phyloP scores from a whole-genome alignment of 30 jellyfish, hydroid and myxozoan species.

The Catostylus mosaicus region DNA sequence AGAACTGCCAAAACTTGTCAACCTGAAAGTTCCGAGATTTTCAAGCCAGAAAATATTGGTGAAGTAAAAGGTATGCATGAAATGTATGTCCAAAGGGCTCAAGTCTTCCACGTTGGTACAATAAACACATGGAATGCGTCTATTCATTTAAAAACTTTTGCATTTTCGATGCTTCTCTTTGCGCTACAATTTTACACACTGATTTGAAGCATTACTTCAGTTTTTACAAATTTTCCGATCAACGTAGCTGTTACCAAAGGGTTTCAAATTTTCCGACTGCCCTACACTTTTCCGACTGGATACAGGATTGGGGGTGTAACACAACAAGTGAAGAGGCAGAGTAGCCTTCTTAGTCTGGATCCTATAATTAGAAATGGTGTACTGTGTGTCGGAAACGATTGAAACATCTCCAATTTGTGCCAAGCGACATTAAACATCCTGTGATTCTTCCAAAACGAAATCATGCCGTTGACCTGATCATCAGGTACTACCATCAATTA shows the following conservation, averaged over 20 bases:
- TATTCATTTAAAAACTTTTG: background rate
- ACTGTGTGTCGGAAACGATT: constrained; percentile 21
- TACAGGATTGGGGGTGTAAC: too few species aligned
- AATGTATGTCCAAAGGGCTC: too few species aligned
- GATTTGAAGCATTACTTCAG: too few species aligned
- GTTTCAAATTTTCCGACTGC: too few species aligned
- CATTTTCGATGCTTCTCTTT: constrained; percentile 36
- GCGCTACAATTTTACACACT: too few species aligned
- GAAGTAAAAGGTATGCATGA: constrained; percentile 20
- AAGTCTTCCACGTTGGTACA: too few species aligned
- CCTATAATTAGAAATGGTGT: background rate
- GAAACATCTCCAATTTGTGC: background rate
- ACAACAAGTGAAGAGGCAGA: background rate
- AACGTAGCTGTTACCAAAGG: too few species aligned
- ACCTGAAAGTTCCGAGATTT: background rate
- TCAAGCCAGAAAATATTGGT: background rate
- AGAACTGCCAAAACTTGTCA: constrained; percentile 12
- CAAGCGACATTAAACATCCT: constrained; percentile 12
- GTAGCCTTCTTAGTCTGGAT: background rate
- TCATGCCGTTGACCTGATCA: constrained; percentile 24
- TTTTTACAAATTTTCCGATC: too few species aligned
- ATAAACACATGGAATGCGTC: too few species aligned
- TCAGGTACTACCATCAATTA: background rate
- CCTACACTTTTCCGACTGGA: too few species aligned
- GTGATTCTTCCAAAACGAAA: constrained; percentile 14